These are phyloP conservation scores for Phoxinus dragarum DNA, from an alignment of 2,797 vertebrate species.

Conservation along the genomic window DNA sequence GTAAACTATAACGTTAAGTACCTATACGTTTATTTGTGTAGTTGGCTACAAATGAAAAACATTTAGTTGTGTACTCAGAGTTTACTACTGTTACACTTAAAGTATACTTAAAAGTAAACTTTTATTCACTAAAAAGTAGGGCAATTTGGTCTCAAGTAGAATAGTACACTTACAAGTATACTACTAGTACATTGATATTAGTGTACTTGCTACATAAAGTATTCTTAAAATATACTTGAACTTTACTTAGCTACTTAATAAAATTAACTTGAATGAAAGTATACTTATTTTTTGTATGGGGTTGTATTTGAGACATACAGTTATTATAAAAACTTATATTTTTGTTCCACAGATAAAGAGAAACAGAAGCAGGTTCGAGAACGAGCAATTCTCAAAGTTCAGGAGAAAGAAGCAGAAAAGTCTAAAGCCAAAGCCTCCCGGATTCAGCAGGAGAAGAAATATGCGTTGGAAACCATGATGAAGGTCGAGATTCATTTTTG, in stretches of 20 bases:
- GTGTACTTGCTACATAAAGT: no score
- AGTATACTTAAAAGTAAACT: no score
- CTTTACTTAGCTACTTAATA: no score
- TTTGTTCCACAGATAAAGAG: constrained; percentile 72
- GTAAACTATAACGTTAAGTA: no score
- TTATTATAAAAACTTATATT: not conserved
- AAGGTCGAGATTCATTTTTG: constrained; percentile 76
- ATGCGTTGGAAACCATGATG: constrained; percentile 86
- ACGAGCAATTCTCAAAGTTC: constrained; percentile 79
- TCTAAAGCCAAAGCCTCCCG: constrained; percentile 74
- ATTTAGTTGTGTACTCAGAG: not conserved
- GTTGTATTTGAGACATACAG: not conserved
- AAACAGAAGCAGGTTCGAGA: constrained; percentile 81
- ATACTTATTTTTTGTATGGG: not conserved
- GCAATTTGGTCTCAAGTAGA: not conserved
- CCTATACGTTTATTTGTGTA: not conserved
- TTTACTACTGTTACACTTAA: no score
- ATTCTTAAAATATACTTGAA: not conserved
- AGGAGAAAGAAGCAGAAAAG: constrained; percentile 79
- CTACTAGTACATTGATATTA: not conserved
- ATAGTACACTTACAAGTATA: not conserved
- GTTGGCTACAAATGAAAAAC: not conserved
- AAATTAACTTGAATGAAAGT: no score
- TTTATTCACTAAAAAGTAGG: not conserved
- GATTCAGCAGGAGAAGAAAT: constrained; percentile 83